Percentiles rank a stretch among this genome's conserved stretches.
Evolutionary conservation across 1,140 invertebrate species (phyloP).

Genomic region (Nymphalis io): DNA sequence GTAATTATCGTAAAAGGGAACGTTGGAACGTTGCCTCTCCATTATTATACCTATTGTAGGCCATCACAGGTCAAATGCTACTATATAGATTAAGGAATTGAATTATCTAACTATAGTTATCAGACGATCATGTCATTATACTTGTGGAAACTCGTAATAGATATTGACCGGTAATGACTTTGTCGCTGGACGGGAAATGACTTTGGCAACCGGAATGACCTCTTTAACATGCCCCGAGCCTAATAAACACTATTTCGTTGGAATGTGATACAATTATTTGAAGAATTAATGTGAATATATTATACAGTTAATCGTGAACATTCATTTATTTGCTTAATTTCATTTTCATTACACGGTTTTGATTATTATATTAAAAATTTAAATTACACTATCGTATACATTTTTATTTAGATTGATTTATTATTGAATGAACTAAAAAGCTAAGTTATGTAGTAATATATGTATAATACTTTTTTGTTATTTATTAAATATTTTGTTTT

Average conservation of each 20-base stretch:
- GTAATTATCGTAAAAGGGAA: slow-evolving; percentile 70
- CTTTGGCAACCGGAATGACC: slow-evolving; percentile 20
- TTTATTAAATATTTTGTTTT: too few relatives aligned
- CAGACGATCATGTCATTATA: slow-evolving; percentile 29
- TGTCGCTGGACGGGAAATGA: slow-evolving; percentile 20
- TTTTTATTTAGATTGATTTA: too few relatives aligned
- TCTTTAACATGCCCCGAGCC: slow-evolving; percentile 3
- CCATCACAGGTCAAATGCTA: slow-evolving; percentile 50
- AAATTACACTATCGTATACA: too few relatives aligned
- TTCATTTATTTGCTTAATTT: too few relatives aligned
- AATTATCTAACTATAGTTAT: slow-evolving; percentile 38
- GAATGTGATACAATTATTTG: not conserved
- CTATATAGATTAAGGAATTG: slow-evolving; percentile 39
- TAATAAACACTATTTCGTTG: slow-evolving; percentile 12
- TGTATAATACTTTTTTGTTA: too few relatives aligned
- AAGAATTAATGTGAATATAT: not conserved
- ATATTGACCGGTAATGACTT: slow-evolving; percentile 32
- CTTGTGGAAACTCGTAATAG: slow-evolving; percentile 32
- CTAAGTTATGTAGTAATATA: too few relatives aligned
- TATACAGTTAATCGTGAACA: not conserved
- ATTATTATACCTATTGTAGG: slow-evolving; percentile 57
- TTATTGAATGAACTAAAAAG: too few relatives aligned
- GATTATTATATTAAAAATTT: too few relatives aligned
- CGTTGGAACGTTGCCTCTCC: slow-evolving; percentile 56
- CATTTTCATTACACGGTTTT: too few relatives aligned